Conservation (phyloP, 2,888 invertebrate species). For the Tenthredo mesomela region DNA sequence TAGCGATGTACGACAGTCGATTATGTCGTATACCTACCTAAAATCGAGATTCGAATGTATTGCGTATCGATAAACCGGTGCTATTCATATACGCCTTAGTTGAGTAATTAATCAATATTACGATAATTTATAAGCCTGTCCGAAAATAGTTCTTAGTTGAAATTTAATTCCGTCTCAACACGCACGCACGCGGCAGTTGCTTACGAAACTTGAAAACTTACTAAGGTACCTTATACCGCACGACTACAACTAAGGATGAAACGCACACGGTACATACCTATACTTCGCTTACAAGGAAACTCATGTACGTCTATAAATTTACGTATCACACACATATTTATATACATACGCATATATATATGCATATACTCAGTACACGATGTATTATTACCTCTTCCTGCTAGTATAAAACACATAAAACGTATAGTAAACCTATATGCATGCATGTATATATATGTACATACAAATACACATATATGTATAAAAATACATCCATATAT, state of each 20-base stretch:
- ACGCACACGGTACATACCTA: not conserved
- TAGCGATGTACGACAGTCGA: not conserved
- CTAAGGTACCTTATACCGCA: too few relatives aligned
- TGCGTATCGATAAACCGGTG: constrained; percentile 31
- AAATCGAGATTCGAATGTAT: not conserved
- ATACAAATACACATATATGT: not conserved
- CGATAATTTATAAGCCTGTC: constrained; percentile 36
- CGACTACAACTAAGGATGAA: not conserved
- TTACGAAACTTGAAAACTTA: constrained; percentile 33
- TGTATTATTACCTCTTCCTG: constrained; percentile 23
- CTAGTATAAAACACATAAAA: not conserved
- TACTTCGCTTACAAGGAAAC: constrained; percentile 19
- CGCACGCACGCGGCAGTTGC: constrained; percentile 26
- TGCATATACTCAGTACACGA: not conserved
- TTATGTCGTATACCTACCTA: not conserved
- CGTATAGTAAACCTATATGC: not conserved
- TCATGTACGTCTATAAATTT: constrained; percentile 33
- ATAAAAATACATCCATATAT: not conserved
- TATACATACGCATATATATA: too few relatives aligned
- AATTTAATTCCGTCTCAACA: constrained; percentile 34
- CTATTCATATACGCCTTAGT: constrained; percentile 19
- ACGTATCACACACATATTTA: constrained; percentile 1
- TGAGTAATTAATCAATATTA: constrained; percentile 33
- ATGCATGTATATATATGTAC: not conserved
- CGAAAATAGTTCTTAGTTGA: constrained; percentile 37